A percentile compares a stretch with the other conserved stretches of the same genome.
phyloP scores from a whole-genome alignment of 2,888 invertebrate species.

The Dysmachus trigonus region DNA sequence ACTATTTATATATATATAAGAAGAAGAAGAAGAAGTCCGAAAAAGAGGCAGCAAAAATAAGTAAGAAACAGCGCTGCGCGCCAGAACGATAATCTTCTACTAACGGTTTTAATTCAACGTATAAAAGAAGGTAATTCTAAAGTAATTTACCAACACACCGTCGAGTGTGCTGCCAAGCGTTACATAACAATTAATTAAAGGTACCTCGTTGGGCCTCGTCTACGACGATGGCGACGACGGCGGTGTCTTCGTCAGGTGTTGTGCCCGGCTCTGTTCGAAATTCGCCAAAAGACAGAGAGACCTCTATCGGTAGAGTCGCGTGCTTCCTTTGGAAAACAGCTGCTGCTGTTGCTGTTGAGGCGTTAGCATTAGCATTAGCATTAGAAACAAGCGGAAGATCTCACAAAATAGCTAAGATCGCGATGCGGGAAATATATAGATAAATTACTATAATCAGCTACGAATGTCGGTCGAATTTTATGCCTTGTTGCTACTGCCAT shows the following conservation, averaged over 20 bases:
- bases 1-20: too few species aligned
- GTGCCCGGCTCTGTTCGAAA: background rate
- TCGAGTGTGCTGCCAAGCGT: constrained; percentile 39
- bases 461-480: constrained; percentile 40
- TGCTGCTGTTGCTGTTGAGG: too few species aligned
- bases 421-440: background rate
- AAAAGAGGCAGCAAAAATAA: constrained; percentile 29
- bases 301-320: background rate
- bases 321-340: background rate
- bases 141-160: constrained; percentile 43
- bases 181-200: constrained; percentile 46
- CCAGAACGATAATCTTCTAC: constrained; percentile 41
- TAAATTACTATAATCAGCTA: constrained; percentile 17
- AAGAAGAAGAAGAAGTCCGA: constrained; percentile 25
- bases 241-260: constrained; percentile 22
- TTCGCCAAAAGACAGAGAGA: background rate
- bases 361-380: too few species aligned
- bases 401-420: background rate
- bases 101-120: constrained; percentile 43
- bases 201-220: constrained; percentile 9
- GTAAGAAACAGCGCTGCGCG: background rate
- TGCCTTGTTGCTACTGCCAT: constrained; percentile 21
- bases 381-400: constrained; percentile 3
- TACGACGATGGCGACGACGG: too few species aligned
- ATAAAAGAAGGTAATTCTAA: constrained; percentile 42